Conservation (phyloP, 30 jellyfish, hydroid and myxozoan genomes). For the Turritopsis rubra region DNA sequence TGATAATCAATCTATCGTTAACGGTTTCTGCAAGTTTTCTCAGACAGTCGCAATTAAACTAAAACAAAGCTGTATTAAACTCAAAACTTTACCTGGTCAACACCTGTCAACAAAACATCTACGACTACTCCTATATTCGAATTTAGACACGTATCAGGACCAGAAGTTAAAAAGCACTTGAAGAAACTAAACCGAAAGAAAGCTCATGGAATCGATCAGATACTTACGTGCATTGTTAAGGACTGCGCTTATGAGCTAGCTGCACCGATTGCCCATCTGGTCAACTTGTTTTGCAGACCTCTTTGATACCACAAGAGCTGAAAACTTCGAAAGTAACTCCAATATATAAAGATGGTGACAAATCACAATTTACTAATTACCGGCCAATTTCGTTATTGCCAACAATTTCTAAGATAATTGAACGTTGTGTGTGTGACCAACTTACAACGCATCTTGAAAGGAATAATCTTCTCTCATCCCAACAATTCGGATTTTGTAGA, state of each 20-base stretch:
- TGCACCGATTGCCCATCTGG: background rate
- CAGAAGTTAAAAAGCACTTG: background rate
- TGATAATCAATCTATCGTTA: background rate
- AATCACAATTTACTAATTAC: background rate
- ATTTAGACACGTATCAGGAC: background rate
- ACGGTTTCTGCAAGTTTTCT: background rate
- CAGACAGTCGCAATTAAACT: background rate
- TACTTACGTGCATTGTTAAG: background rate
- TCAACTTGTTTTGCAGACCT: background rate
- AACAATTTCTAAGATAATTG: background rate
- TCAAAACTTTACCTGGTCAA: background rate
- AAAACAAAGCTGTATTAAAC: background rate
- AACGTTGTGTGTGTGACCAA: background rate
- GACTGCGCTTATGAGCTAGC: background rate
- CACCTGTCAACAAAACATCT: background rate
- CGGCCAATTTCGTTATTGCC: background rate
- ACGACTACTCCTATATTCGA: background rate
- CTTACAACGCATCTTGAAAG: background rate
- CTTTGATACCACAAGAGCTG: background rate
- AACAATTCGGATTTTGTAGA: background rate
- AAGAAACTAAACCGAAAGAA: background rate
- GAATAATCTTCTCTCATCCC: background rate
- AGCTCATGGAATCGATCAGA: background rate
- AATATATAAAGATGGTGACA: background rate
- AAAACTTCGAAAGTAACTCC: background rate